Conservation (phyloP, 2,888 invertebrate genomes). For the Adelognathus sp. region DNA sequence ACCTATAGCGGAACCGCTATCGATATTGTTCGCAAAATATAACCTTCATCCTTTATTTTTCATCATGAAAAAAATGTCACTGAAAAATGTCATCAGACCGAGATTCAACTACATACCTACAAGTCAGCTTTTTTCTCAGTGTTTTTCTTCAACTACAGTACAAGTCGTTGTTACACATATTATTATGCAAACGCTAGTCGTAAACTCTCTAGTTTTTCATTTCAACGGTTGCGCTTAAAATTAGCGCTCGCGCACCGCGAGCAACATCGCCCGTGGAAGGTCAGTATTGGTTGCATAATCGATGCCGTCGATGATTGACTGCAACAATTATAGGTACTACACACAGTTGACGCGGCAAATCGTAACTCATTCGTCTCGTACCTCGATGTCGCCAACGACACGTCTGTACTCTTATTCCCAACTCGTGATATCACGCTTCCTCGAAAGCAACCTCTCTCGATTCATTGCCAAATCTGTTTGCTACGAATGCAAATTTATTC, state of each 20-base stretch:
- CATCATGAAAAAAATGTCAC: too few species aligned
- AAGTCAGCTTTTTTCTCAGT: too few species aligned
- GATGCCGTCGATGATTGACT: constrained; percentile 23
- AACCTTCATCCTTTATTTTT: too few species aligned
- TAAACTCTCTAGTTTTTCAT: neutral
- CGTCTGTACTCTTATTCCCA: neutral
- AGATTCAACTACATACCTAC: too few species aligned
- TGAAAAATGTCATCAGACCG: too few species aligned
- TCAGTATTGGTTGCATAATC: constrained; percentile 29
- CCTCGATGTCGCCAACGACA: neutral
- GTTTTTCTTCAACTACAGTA: too few species aligned
- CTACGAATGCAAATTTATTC: constrained; percentile 52
- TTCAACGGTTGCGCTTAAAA: constrained; percentile 15
- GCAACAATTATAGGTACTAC: constrained; percentile 31
- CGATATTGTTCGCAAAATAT: too few species aligned
- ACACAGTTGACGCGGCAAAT: constrained; percentile 22
- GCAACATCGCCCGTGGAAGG: constrained; percentile 29
- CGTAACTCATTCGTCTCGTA: constrained; percentile 39
- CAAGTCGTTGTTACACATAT: too few species aligned
- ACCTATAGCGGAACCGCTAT: too few species aligned
- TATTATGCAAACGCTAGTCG: neutral
- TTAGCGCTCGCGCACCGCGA: neutral
- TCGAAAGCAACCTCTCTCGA: constrained; percentile 46
- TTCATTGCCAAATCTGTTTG: constrained; percentile 50
- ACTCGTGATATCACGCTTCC: constrained; percentile 52